Evolutionary conservation across 2,113 vertebrate genomes (phyloP).

Genomic region (Nothocercus nigrocapillus): DNA sequence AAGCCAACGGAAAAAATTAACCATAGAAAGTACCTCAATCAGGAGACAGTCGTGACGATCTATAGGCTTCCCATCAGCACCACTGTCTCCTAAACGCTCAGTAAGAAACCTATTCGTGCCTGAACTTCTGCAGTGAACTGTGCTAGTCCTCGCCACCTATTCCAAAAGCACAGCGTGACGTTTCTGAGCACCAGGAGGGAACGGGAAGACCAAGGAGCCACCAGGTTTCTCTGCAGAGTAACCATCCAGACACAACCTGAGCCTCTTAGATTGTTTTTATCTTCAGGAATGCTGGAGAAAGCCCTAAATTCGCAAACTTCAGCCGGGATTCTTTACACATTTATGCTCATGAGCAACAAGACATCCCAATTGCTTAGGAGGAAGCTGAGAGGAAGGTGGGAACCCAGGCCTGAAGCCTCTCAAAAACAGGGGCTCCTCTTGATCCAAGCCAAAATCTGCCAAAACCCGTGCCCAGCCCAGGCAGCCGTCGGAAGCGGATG

Average conservation of each 20-base stretch:
- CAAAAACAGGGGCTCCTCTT: background rate
- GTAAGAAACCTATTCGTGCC: background rate
- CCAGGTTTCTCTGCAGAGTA: background rate
- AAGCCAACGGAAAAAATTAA: background rate
- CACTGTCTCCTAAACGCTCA: background rate
- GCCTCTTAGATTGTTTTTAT: background rate
- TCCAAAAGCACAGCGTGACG: fast-evolving
- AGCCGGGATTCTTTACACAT: slow-evolving; percentile 31
- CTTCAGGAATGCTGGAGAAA: slow-evolving; percentile 42
- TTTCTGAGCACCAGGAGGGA: background rate
- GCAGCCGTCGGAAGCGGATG: background rate
- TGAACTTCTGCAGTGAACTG: background rate
- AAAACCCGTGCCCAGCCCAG: background rate
- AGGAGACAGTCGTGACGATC: background rate
- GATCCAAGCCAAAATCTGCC: background rate
- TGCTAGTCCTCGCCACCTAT: background rate
- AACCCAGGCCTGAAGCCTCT: background rate
- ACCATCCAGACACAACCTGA: background rate
- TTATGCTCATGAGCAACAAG: background rate
- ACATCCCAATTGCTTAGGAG: background rate
- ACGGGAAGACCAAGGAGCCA: background rate
- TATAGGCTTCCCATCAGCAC: background rate
- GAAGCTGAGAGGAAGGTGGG: background rate
- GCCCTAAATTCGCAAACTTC: background rate
- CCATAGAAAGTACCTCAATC: background rate